Conservation (phyloP, 2,888 invertebrate genomes). For the Dusona sp. region DNA sequence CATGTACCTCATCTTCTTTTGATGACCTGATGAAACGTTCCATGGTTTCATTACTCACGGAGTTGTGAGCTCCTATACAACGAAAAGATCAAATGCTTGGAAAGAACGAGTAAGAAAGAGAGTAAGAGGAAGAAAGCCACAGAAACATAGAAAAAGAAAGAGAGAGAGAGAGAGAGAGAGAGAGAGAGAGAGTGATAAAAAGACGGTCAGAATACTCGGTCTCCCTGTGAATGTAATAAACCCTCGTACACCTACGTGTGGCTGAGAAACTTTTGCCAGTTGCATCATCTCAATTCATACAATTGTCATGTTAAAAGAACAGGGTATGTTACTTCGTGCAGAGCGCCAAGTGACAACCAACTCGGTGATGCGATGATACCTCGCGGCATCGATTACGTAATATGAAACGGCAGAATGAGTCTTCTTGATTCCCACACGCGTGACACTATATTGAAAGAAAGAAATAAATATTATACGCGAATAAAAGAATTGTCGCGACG, state of each 20-base stretch:
- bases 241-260: slow-evolving; percentile 67
- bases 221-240: slow-evolving; percentile 68
- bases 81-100: slow-evolving; percentile 28
- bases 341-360: slow-evolving; percentile 24
- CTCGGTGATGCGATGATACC: slow-evolving; percentile 28
- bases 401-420: slow-evolving; percentile 15
- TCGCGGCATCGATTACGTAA: slow-evolving; percentile 56
- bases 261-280: slow-evolving; percentile 44
- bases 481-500: neutral
- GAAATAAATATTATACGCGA: slow-evolving; percentile 11
- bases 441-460: slow-evolving; percentile 18
- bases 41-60: slow-evolving; percentile 70
- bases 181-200: slow-evolving; percentile 38
- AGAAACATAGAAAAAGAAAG: too few relatives aligned
- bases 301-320: slow-evolving; percentile 54
- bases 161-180: slow-evolving; percentile 25
- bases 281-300: slow-evolving; percentile 48
- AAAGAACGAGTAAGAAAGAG: slow-evolving; percentile 2
- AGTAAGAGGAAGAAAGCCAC: too few relatives aligned
- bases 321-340: slow-evolving; percentile 10
- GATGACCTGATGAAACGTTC: slow-evolving; percentile 67
- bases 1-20: slow-evolving; percentile 53
- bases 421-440: slow-evolving; percentile 46
- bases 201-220: slow-evolving; percentile 44
- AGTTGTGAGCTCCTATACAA: slow-evolving; percentile 39